Base-by-base conservation (phyloP, 2,888 invertebrate species). In the Torymus auratus region DNA sequence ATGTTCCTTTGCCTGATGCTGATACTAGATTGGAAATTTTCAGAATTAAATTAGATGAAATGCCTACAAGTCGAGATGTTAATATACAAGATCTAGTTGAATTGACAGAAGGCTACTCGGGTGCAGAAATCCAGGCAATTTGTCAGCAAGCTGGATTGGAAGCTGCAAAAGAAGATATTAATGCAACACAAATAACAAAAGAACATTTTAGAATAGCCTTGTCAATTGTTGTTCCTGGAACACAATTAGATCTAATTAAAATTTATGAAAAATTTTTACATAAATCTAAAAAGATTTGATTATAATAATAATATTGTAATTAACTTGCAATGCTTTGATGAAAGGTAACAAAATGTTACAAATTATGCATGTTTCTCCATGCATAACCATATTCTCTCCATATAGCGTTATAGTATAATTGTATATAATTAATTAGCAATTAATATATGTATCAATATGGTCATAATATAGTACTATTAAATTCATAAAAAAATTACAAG, bases 71-170 rank as follows among this genome's bases (percentile, higher is more conserved):
- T 1, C 69, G 79, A 70, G 94, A 96, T 88, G 94, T 97, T 0
- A 91, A 93, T 84, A 85, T 96, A 0, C 93, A 94, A 5, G 91
- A 91, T 75, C 91, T 99, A 64, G 96, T 96, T 0, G 87, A 91
- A 0, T 90, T 89, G 68, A 97, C 97, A 0, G 93, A 94, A 50
- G 95, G 95, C 0, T 99, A 96, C 91, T 98, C 99, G 0, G 99
- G 99, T 0, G 99, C 99, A 0, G 99, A 99, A 92, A 93, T 97
- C 58, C 93, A 95, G 84, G 97, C 97, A 0, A 93, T 99, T 1
- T 98, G 98, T 87, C 95, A 97, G 83, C 98, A 98, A 91, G 98
- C 99, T 10, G 98, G 96, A 0, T 92, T 98, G 89, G 94, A 93
- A 87, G 96, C 98, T 0, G 91, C 98, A 67, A 96, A 97, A 88